phyloP scores from a whole-genome alignment of 2,797 vertebrate genomes.

The Cottoperca gobio region DNA sequence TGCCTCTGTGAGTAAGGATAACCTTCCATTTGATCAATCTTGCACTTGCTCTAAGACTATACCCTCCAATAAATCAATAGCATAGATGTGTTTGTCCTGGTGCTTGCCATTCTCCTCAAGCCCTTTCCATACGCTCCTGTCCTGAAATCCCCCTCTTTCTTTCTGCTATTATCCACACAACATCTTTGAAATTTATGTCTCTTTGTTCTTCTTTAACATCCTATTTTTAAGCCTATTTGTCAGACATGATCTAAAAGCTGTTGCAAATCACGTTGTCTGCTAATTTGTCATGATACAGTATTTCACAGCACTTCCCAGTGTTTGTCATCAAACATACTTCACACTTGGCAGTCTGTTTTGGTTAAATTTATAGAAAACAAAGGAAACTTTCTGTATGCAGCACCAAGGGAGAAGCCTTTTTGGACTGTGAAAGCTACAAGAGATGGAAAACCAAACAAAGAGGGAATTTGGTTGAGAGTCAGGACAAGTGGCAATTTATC shows the following conservation, averaged over 20 bases:
- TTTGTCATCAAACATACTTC: slow-evolving; percentile 74
- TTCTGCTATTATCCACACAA: slow-evolving; percentile 31
- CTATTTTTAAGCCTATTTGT: slow-evolving; percentile 51
- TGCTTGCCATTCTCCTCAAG: slow-evolving; percentile 73
- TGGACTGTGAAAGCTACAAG: slow-evolving; percentile 58
- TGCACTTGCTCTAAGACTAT: slow-evolving; percentile 82
- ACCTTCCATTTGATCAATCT: slow-evolving; percentile 86
- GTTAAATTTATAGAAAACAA: slow-evolving; percentile 69
- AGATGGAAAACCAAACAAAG: slow-evolving; percentile 65
- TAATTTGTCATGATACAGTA: slow-evolving; percentile 65
- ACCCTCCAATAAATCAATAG: slow-evolving; percentile 85
- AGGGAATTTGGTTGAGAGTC: slow-evolving; percentile 76
- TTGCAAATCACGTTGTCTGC: slow-evolving; percentile 44
- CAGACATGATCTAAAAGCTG: slow-evolving; percentile 50
- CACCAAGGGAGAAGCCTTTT: slow-evolving; percentile 56
- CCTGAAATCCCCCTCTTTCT: slow-evolving; percentile 43
- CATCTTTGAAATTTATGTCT: slow-evolving; percentile 42
- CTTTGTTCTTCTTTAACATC: slow-evolving; percentile 54
- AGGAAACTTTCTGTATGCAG: slow-evolving; percentile 47
- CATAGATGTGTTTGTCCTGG: slow-evolving; percentile 80
- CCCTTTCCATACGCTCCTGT: slow-evolving; percentile 39
- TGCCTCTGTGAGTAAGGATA: slow-evolving; percentile 86
- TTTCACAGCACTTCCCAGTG: slow-evolving; percentile 61
- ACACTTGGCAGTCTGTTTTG: slow-evolving; percentile 63
- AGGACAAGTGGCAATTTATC: slow-evolving; percentile 76